phyloP scores from a whole-genome alignment of 2,888 invertebrate species.

The Corbicula japonica region DNA sequence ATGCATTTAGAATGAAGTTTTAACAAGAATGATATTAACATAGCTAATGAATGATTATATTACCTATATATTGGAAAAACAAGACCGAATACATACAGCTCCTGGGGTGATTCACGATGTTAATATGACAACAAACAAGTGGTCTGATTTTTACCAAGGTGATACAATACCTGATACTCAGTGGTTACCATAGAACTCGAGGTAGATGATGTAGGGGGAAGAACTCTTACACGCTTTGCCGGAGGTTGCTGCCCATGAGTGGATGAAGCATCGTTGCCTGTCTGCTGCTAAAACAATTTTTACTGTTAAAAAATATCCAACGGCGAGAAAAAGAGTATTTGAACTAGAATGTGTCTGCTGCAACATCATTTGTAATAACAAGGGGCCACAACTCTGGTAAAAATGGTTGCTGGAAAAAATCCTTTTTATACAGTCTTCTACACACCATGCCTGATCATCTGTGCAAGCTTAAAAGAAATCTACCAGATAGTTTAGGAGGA shows the following conservation, averaged over 20 bases:
- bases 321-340: not conserved
- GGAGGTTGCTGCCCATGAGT: constrained; percentile 85
- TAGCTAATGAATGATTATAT: not conserved
- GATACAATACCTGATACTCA: constrained; percentile 80
- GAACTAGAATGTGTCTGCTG: too few relatives aligned
- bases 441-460: too few relatives aligned
- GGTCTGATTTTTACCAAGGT: constrained; percentile 50
- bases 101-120: constrained; percentile 7
- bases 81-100: not conserved
- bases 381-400: too few relatives aligned
- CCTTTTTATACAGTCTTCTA: too few relatives aligned
- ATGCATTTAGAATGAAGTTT: too few relatives aligned
- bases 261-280: constrained; percentile 79
- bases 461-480: too few relatives aligned
- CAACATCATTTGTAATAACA: too few relatives aligned
- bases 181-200: constrained; percentile 80
- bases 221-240: constrained; percentile 82
- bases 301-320: not conserved
- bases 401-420: too few relatives aligned
- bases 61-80: not conserved
- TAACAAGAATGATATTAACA: not conserved
- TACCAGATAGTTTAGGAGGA: too few relatives aligned
- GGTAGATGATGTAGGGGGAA: constrained; percentile 82
- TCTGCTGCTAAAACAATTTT: constrained; percentile 62
- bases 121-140: constrained; percentile 42